Base-by-base conservation (phyloP, 2,888 invertebrate genomes). In the Nemotelus nigrinus region DNA sequence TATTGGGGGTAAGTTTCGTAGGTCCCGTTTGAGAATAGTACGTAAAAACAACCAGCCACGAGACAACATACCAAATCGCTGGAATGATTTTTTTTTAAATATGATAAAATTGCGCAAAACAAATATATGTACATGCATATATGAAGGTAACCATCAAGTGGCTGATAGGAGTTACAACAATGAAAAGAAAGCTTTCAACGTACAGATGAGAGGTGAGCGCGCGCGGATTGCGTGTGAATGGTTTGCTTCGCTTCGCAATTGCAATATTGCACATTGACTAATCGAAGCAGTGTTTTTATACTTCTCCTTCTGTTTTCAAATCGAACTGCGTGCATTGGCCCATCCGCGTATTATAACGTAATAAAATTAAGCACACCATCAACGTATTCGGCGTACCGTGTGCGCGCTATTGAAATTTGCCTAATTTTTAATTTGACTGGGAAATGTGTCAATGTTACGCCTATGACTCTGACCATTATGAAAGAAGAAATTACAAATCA, bases 261-360 rank as follows among this genome's bases (percentile, higher is more conserved):
- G 72, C 72, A 72, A 58, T 68, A 53, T 60, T 72, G 72, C 72
- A 71, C 71, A 72, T 72, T 47, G 60, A 25, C 58, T 72, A 72
- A 72, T 72, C 72, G 60, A 72, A 72, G 47, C 72, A 60, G 25
- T 25, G 25, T 25, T 25, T 25, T 25, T 25, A 25, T 25, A 25
- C 25, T 25, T 25, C 25, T 25, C 25, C 25, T 45, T 72, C 45
- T 63, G 8, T 72, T 60, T 58, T 39, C 7, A 41, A 45, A 47
- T 65, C 47, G 65, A 65, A 71, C 44, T 4, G 2, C 25, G 25
- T 57, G 10, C 55, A 57, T 71, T 71, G 70, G 57, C 55, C 47
- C 70, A 71, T 71, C 65, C 70, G 70, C 70, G 55, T 71, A 71
- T 55, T 45, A 58, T 72, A 72, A 47, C 72, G 72, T 58, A 68